Percentiles rank a stretch among this genome's conserved stretches.
Conservation (phyloP, 2,888 invertebrate species). For the Spilosoma lubricipeda region DNA sequence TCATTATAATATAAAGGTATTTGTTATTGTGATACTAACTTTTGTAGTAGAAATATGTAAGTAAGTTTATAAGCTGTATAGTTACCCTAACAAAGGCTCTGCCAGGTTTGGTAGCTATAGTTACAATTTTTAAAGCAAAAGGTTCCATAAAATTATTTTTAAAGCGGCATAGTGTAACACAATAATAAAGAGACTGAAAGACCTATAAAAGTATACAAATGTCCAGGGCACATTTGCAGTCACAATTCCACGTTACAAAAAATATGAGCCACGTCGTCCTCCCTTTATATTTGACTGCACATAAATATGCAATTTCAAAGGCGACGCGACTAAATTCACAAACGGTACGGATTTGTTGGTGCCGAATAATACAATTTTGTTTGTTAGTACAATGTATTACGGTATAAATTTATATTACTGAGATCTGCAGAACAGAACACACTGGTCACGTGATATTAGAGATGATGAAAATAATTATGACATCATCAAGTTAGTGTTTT, state of each 20-base stretch:
- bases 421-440: not conserved
- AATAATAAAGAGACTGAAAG: constrained; percentile 1
- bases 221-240: constrained; percentile 1
- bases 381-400: not conserved
- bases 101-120: not conserved
- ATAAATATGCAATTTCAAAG: constrained; percentile 45
- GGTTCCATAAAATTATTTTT: too few species aligned
- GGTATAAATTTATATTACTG: not conserved
- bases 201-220: constrained; percentile 14
- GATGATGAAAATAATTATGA: not conserved
- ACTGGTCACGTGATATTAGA: not conserved
- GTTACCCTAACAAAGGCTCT: not conserved
- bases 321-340: constrained; percentile 21
- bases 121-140: not conserved
- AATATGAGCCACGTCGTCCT: constrained; percentile 8
- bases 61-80: not conserved
- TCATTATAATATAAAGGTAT: too few species aligned
- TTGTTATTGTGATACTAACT: too few species aligned
- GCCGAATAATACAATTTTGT: constrained; percentile 23
- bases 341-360: constrained; percentile 18
- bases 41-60: too few species aligned
- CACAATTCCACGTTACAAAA: constrained; percentile 17
- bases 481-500: not conserved
- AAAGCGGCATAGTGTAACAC: not conserved
- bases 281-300: constrained; percentile 25